Conservation (phyloP, 92 coral and sea anemone genomes). For the Zoanthus sansibaricus region DNA sequence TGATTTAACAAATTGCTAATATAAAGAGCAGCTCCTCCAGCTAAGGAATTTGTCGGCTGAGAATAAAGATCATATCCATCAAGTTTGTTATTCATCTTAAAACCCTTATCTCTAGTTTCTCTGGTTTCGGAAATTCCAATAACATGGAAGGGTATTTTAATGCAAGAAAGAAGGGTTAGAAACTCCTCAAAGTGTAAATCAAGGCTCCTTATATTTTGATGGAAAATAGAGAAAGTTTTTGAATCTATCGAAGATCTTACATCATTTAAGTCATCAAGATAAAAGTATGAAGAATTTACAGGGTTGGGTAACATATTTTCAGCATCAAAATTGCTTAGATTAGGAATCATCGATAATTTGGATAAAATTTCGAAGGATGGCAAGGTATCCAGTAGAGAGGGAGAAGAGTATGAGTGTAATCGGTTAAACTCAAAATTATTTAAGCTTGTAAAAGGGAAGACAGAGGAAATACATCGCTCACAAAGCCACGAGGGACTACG, state of each 20-base stretch:
- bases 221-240: too few species aligned
- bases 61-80: too few species aligned
- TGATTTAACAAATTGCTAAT: too few species aligned
- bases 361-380: constrained; percentile 48
- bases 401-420: not conserved
- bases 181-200: not conserved
- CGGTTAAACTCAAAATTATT: constrained; percentile 44
- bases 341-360: constrained; percentile 48
- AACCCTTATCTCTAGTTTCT: constrained; percentile 1
- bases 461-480: not conserved
- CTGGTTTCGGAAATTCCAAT: constrained; percentile 21
- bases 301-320: constrained; percentile 24
- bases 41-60: too few species aligned
- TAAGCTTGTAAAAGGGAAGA: constrained; percentile 14
- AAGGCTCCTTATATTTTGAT: not conserved
- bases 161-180: not conserved
- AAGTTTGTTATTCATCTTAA: constrained; percentile 10
- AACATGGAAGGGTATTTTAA: constrained; percentile 13
- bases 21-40: too few species aligned
- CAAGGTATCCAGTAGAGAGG: constrained; percentile 29
- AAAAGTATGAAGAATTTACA: too few species aligned
- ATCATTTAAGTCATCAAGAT: too few species aligned
- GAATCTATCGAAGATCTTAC: too few species aligned
- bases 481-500: constrained; percentile 5
- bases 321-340: constrained; percentile 47